A percentile compares a stretch with the other conserved stretches of the same genome.
Evolutionary conservation across 2,797 vertebrate species (phyloP).

Genomic region (Sarcoramphus papa): DNA sequence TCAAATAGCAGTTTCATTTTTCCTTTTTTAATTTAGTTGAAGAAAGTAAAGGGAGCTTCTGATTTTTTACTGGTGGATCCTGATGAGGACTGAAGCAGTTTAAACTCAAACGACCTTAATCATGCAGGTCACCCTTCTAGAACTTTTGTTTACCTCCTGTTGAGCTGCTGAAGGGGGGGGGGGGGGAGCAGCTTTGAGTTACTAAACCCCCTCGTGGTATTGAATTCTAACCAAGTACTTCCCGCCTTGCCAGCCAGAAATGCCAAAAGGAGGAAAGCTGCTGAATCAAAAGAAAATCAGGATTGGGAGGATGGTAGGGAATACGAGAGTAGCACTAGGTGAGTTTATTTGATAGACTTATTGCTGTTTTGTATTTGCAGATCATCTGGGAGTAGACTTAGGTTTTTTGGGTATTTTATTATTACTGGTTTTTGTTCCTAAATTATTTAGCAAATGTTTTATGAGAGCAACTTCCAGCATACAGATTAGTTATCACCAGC

Average conservation of each 20-base stretch:
- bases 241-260: neutral
- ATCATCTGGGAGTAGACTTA: neutral
- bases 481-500: neutral
- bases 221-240: constrained; percentile 28
- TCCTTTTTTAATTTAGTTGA: neutral
- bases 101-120: neutral
- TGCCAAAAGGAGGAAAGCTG: constrained; percentile 13
- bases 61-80: neutral
- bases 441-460: constrained; percentile 37
- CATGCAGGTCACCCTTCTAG: neutral
- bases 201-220: neutral
- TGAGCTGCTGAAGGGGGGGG: neutral
- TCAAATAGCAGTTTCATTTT: neutral
- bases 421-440: neutral
- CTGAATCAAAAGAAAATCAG: neutral
- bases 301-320: neutral
- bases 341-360: neutral
- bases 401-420: neutral
- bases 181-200: neutral
- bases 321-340: neutral
- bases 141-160: constrained; percentile 23
- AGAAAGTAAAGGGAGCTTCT: neutral
- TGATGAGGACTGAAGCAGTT: neutral
- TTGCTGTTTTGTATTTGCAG: neutral
- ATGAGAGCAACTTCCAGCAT: neutral